A percentile compares a stretch with the other conserved stretches of the same genome.
These are phyloP conservation scores for Carcinoscorpius rotundicauda DNA, from an alignment of 1,140 invertebrate genomes.

Conservation along the genomic window DNA sequence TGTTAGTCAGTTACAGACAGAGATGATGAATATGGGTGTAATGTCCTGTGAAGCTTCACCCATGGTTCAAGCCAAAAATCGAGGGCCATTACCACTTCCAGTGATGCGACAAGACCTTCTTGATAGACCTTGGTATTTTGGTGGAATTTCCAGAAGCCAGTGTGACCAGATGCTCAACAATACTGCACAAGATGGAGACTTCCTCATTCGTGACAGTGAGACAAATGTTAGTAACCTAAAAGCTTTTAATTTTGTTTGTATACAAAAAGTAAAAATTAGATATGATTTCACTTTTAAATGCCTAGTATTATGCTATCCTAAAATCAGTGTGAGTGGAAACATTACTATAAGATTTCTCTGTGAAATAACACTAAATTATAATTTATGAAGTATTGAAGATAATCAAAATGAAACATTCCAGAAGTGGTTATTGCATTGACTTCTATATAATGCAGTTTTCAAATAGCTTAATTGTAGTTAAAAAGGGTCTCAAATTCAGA, in stretches of 20 bases:
- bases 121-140: conserved; percentile 79
- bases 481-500: too few relatives aligned
- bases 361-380: too few relatives aligned
- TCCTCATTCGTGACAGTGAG: conserved; percentile 95
- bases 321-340: too few relatives aligned
- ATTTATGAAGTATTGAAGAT: too few relatives aligned
- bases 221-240: conserved; percentile 72
- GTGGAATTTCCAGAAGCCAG: conserved; percentile 82
- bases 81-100: conserved; percentile 1
- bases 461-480: too few relatives aligned
- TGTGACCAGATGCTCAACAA: conserved; percentile 90
- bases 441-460: too few relatives aligned
- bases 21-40: conserved; percentile 9
- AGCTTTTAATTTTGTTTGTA: neutral
- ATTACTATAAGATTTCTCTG: too few relatives aligned
- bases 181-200: conserved; percentile 92
- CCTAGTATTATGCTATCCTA: too few relatives aligned
- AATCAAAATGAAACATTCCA: too few relatives aligned
- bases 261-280: too few relatives aligned
- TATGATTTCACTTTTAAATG: neutral
- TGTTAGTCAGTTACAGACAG: conserved; percentile 3
- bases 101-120: conserved; percentile 36
- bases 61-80: conserved; percentile 12
- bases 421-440: too few relatives aligned
- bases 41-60: conserved; percentile 13